phyloP scores from a whole-genome alignment of 92 coral and sea anemone species.

The Zoanthus sansibaricus region DNA sequence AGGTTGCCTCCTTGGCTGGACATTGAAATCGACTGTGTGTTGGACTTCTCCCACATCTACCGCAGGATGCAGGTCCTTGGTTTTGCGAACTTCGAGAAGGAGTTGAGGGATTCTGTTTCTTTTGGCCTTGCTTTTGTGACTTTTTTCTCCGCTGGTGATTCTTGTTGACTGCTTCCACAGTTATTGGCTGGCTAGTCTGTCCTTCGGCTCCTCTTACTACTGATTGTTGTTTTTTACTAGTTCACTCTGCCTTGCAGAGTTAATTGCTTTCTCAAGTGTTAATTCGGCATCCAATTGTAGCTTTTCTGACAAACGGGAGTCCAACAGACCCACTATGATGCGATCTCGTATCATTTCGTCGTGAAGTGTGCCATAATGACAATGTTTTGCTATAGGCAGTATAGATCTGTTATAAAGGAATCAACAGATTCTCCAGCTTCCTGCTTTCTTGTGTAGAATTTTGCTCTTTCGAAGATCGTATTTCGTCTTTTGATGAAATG shows the following conservation, averaged over 20 bases:
- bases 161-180: slow-evolving; percentile 22
- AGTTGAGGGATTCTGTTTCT: slow-evolving; percentile 12
- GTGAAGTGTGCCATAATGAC: slow-evolving; percentile 47
- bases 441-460: slow-evolving; percentile 40
- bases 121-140: slow-evolving; percentile 32
- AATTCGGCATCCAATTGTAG: slow-evolving; percentile 60
- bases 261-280: slow-evolving; percentile 55
- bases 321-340: slow-evolving; percentile 68
- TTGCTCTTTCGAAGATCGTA: slow-evolving; percentile 24
- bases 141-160: slow-evolving; percentile 31
- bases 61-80: slow-evolving; percentile 21
- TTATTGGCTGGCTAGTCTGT: slow-evolving; percentile 29
- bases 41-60: slow-evolving; percentile 37
- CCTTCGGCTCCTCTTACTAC: slow-evolving; percentile 32
- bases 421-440: slow-evolving; percentile 49
- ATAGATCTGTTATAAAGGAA: slow-evolving; percentile 44
- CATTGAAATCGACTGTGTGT: slow-evolving; percentile 35
- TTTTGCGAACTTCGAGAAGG: slow-evolving; percentile 25
- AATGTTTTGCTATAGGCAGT: slow-evolving; percentile 54
- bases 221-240: slow-evolving; percentile 54
- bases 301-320: slow-evolving; percentile 61
- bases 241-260: slow-evolving; percentile 62
- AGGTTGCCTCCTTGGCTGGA: slow-evolving; percentile 59
- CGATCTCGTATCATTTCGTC: slow-evolving; percentile 63
- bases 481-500: slow-evolving; percentile 46